These are phyloP conservation scores for Thereva unica DNA, from an alignment of 2,888 invertebrate genomes.

Conservation along the genomic window DNA sequence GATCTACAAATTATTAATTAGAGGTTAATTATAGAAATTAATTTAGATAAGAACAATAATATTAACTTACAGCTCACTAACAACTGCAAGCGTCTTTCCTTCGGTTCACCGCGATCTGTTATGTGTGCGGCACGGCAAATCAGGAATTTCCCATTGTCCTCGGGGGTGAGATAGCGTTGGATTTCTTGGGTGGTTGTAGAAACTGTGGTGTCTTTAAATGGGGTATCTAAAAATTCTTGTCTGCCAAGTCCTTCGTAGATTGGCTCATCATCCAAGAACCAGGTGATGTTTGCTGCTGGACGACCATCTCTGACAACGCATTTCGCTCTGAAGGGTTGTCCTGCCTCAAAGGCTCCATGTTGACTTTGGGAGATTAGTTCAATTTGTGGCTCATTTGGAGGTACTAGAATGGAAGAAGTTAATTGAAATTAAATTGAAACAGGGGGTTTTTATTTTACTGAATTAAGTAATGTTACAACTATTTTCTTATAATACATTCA, in stretches of 20 bases:
- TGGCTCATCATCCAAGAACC: slow-evolving; percentile 70
- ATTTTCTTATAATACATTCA: background rate
- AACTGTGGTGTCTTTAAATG: slow-evolving; percentile 63
- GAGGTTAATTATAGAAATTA: background rate
- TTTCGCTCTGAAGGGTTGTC: slow-evolving; percentile 66
- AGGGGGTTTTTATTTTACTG: background rate
- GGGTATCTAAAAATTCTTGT: slow-evolving; percentile 54
- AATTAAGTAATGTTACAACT: background rate
- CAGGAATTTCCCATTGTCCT: slow-evolving; percentile 68
- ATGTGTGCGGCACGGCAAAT: slow-evolving; percentile 70
- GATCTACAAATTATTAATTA: slow-evolving; percentile 60
- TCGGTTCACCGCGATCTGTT: slow-evolving; percentile 53
- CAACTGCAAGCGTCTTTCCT: slow-evolving; percentile 54
- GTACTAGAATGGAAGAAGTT: slow-evolving; percentile 46
- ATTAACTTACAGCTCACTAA: slow-evolving; percentile 66
- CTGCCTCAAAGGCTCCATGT: slow-evolving; percentile 58
- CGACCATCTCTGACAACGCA: slow-evolving; percentile 72
- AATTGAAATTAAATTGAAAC: background rate
- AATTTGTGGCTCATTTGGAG: slow-evolving; percentile 54
- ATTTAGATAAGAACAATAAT: slow-evolving; percentile 1
- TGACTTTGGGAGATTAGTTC: slow-evolving; percentile 48
- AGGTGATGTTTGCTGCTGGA: slow-evolving; percentile 76
- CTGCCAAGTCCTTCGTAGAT: slow-evolving; percentile 64
- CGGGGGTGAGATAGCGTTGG: slow-evolving; percentile 64
- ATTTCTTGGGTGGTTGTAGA: slow-evolving; percentile 70